These are phyloP conservation scores for Cyclargus thomasi DNA, from an alignment of 1,140 invertebrate species.

Conservation along the genomic window DNA sequence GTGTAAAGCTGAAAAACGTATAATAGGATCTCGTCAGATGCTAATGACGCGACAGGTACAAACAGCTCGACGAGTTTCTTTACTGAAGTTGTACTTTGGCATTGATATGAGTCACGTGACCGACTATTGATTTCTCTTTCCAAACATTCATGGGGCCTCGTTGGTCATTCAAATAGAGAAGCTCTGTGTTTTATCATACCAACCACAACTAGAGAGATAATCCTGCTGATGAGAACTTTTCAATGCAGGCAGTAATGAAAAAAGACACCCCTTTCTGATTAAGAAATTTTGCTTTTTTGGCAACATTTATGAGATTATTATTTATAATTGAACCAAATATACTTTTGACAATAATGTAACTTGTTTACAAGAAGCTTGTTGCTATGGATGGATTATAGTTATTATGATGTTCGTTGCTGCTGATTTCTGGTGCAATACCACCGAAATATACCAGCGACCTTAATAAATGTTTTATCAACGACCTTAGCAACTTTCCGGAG, in stretches of 20 bases:
- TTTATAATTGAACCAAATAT: too few species aligned
- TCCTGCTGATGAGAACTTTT: not conserved
- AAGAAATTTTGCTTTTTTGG: too few species aligned
- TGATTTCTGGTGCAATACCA: not conserved
- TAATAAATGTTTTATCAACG: slow-evolving; percentile 13
- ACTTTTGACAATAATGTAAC: not conserved
- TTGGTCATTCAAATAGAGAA: not conserved
- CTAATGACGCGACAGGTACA: not conserved
- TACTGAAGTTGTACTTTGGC: not conserved
- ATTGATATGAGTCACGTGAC: not conserved
- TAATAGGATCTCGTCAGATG: not conserved
- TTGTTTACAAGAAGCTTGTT: not conserved
- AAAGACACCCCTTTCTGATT: too few species aligned
- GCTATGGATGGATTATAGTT: not conserved
- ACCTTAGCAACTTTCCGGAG: slow-evolving; percentile 11
- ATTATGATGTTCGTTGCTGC: not conserved
- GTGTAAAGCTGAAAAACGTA: too few species aligned
- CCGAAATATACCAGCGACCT: slow-evolving; percentile 4
- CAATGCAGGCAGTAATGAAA: too few species aligned
- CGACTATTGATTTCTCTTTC: not conserved
- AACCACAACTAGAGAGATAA: not conserved
- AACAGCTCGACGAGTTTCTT: not conserved
- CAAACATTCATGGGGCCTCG: too few species aligned
- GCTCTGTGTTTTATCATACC: not conserved
- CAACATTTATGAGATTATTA: too few species aligned